phyloP scores from a whole-genome alignment of 2,797 vertebrate species.

The Hoplostethus atlanticus region DNA sequence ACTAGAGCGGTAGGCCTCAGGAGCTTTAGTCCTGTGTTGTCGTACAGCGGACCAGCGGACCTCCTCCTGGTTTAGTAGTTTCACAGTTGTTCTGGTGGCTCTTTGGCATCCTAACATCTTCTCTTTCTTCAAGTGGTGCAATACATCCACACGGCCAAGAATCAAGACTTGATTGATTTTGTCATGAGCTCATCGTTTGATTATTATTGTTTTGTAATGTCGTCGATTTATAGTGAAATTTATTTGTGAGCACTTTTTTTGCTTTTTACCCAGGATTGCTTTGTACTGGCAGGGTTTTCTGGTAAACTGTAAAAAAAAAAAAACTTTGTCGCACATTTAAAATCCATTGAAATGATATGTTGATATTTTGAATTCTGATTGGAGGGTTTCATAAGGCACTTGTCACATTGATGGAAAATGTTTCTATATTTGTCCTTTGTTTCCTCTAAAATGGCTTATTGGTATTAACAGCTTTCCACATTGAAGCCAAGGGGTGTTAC shows the following conservation, averaged over 20 bases:
- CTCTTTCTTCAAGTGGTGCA: conserved; percentile 55
- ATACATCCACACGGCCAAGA: conserved; percentile 62
- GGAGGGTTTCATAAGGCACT: too few species aligned
- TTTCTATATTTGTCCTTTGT: too few species aligned
- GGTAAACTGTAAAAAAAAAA: conserved; percentile 2
- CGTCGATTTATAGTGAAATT: conserved; percentile 25
- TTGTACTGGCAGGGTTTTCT: conserved; percentile 14
- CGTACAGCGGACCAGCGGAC: too few species aligned
- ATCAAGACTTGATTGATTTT: conserved; percentile 54
- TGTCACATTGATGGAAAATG: too few species aligned
- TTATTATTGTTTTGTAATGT: conserved; percentile 24
- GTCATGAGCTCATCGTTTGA: conserved; percentile 28
- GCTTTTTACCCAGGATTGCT: conserved; percentile 17
- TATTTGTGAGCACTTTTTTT: conserved; percentile 50
- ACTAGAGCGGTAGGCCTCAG: too few species aligned
- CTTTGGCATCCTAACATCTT: conserved; percentile 41
- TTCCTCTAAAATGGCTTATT: background rate
- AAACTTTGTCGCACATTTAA: background rate
- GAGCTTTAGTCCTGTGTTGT: too few species aligned
- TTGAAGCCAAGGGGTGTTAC: background rate
- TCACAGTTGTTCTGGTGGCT: conserved; percentile 47
- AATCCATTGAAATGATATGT: too few species aligned
- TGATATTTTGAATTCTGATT: too few species aligned
- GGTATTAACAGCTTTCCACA: background rate
- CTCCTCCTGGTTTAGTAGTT: too few species aligned